Percentiles rank a stretch among this genome's conserved stretches.
phyloP scores from a whole-genome alignment of 2,797 vertebrate genomes.

The Pampus argenteus region DNA sequence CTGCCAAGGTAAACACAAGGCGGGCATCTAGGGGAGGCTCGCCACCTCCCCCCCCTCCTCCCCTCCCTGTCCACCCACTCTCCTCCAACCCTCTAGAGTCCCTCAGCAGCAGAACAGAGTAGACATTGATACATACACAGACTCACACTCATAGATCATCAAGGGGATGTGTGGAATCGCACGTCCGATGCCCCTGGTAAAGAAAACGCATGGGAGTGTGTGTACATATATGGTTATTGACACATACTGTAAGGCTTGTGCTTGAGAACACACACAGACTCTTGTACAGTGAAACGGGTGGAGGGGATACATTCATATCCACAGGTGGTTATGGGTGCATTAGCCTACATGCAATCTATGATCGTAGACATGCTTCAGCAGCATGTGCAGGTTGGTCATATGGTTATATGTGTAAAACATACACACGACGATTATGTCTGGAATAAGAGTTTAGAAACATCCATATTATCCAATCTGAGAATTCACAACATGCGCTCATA shows the following conservation, averaged over 20 bases:
- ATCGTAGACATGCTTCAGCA: slow-evolving; percentile 11
- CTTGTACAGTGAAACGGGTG: slow-evolving; percentile 46
- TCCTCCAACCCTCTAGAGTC: slow-evolving; percentile 63
- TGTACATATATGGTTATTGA: slow-evolving; percentile 28
- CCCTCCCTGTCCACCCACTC: slow-evolving; percentile 44
- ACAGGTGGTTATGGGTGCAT: slow-evolving; percentile 36
- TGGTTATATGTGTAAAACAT: slow-evolving; percentile 31
- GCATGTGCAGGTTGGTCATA: slow-evolving; percentile 27
- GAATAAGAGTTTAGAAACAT: background rate
- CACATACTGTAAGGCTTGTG: slow-evolving; percentile 59
- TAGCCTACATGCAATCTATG: background rate
- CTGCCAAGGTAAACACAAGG: slow-evolving; percentile 84
- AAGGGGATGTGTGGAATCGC: slow-evolving; percentile 64
- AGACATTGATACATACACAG: slow-evolving; percentile 77
- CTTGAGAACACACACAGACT: slow-evolving; percentile 56
- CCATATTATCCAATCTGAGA: slow-evolving; percentile 4
- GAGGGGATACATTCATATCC: slow-evolving; percentile 27
- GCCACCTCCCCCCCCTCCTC: slow-evolving; percentile 28
- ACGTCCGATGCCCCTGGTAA: slow-evolving; percentile 52
- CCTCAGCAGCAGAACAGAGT: slow-evolving; percentile 74
- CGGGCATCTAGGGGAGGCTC: slow-evolving; percentile 72
- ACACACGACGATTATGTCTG: background rate
- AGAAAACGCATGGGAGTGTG: slow-evolving; percentile 35
- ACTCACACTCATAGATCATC: slow-evolving; percentile 59
- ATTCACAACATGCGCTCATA: slow-evolving; percentile 41